phyloP scores from a whole-genome alignment of 2,797 vertebrate genomes.

The Dicrostonyx torquatus region DNA sequence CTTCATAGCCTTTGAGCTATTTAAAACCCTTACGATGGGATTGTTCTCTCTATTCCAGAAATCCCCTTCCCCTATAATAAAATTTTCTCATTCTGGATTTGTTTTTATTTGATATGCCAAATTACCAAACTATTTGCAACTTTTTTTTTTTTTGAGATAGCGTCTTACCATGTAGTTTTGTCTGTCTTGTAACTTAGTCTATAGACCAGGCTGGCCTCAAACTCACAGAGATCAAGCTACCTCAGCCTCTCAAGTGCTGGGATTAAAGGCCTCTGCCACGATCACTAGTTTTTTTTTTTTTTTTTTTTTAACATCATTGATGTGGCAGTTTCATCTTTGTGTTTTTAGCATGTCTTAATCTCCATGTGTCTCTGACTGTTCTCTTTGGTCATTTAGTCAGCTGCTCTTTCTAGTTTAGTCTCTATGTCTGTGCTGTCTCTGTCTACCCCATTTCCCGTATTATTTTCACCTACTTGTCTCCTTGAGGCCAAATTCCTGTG shows the following conservation, averaged over 20 bases:
- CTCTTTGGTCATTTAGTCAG: background rate
- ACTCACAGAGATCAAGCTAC: background rate
- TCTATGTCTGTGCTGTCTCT: background rate
- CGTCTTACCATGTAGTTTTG: background rate
- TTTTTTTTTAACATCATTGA: background rate
- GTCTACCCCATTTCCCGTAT: background rate
- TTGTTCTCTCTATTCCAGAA: background rate
- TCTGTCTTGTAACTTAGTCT: background rate
- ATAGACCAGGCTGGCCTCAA: background rate
- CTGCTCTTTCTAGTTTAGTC: conserved; percentile 7
- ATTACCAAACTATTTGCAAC: background rate
- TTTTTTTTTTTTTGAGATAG: background rate
- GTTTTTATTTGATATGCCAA: background rate
- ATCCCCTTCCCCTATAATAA: background rate
- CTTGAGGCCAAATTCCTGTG: background rate
- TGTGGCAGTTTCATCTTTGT: background rate
- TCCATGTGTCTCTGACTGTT: background rate
- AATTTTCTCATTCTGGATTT: background rate
- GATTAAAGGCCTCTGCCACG: background rate
- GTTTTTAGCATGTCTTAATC: background rate
- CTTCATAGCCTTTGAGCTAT: background rate
- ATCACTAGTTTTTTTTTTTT: background rate
- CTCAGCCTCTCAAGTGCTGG: background rate
- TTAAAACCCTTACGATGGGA: background rate
- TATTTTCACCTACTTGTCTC: conserved; percentile 32